A percentile compares a stretch with the other conserved stretches of the same genome.
These are phyloP conservation scores for Lepidurus couesii DNA, from an alignment of 1,140 invertebrate species.

Conservation along the genomic window DNA sequence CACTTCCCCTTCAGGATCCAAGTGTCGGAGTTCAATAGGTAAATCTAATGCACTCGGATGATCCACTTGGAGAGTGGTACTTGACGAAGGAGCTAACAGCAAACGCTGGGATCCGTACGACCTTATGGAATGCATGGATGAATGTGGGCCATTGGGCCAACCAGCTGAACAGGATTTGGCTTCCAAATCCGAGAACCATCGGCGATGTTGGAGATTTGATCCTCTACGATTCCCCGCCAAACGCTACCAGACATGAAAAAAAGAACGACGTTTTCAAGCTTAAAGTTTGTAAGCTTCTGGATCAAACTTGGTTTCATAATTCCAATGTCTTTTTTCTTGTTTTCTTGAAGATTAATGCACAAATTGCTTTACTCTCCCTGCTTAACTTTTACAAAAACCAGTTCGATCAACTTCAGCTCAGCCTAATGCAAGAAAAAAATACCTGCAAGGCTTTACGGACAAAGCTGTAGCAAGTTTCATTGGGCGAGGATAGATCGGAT, in stretches of 20 bases:
- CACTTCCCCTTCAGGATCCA: conserved; percentile 59
- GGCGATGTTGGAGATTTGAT: conserved; percentile 48
- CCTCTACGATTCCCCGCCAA: conserved; percentile 63
- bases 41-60: conserved; percentile 62
- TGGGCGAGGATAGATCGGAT: conserved; percentile 79
- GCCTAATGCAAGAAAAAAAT: conserved; percentile 31
- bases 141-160: conserved; percentile 34
- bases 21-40: conserved; percentile 77
- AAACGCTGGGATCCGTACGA: conserved; percentile 27
- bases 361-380: too few species aligned
- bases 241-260: conserved; percentile 49
- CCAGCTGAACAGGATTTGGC: conserved; percentile 60
- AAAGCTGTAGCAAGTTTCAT: conserved; percentile 90
- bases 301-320: too few species aligned
- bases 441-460: conserved; percentile 79
- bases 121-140: conserved; percentile 47
- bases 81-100: conserved; percentile 22
- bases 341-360: too few species aligned
- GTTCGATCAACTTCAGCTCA: not conserved
- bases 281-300: too few species aligned
- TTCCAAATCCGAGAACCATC: conserved; percentile 60
- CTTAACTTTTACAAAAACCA: too few species aligned
- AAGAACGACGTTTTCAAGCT: not conserved
- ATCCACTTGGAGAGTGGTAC: conserved; percentile 37
- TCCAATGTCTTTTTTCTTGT: too few species aligned